phyloP scores from a whole-genome alignment of 2,797 vertebrate species.

The Ctenopoma multispine region DNA sequence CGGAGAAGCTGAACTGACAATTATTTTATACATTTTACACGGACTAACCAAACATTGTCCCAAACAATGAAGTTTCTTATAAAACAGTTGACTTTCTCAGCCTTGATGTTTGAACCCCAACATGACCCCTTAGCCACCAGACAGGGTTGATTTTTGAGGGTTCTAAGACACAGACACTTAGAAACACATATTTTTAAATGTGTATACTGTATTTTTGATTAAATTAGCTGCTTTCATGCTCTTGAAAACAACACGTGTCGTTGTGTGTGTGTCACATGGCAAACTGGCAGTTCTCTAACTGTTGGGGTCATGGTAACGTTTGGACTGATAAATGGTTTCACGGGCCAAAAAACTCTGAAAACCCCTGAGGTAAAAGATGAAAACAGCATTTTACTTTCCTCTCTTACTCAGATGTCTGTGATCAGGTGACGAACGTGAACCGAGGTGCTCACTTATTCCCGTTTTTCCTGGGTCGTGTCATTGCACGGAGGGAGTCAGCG shows the following conservation, averaged over 20 bases:
- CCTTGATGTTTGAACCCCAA: not conserved
- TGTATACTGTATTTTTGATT: not conserved
- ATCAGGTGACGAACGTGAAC: conserved; percentile 32
- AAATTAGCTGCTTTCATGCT: not conserved
- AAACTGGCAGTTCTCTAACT: conserved; percentile 10
- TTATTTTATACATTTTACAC: too few relatives aligned
- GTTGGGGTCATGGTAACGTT: conserved; percentile 8
- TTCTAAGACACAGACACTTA: not conserved
- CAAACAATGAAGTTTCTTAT: too few relatives aligned
- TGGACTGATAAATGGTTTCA: not conserved
- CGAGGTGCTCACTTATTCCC: conserved; percentile 25
- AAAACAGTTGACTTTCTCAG: not conserved
- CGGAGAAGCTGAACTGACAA: too few relatives aligned
- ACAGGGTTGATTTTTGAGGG: not conserved
- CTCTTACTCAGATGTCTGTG: conserved; percentile 21
- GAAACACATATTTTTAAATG: not conserved
- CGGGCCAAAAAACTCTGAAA: conserved; percentile 4
- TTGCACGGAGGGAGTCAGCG: conserved; percentile 29
- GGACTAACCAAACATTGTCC: too few relatives aligned
- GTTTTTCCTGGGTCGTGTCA: conserved; percentile 41
- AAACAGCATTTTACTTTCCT: not conserved
- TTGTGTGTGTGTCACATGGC: not conserved
- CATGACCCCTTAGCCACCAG: not conserved
- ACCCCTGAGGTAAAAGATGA: not conserved
- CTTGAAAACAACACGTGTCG: not conserved